Base-by-base conservation (phyloP, 2,113 vertebrate species). In the Sigmodon hispidus region DNA sequence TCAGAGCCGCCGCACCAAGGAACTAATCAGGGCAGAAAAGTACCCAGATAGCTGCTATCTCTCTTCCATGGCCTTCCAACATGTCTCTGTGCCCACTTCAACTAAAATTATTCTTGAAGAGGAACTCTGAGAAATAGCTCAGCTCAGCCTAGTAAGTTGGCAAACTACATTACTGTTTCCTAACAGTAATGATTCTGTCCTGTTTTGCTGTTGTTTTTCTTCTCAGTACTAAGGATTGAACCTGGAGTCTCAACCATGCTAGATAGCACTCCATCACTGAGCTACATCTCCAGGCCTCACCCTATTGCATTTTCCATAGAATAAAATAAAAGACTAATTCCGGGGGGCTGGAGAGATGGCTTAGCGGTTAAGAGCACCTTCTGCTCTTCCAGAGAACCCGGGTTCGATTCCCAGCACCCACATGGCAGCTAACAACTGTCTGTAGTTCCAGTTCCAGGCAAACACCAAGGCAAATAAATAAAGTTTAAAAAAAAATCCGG, bases 1-100 rank as follows among this genome's bases (percentile, higher is more conserved):
- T 9, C 21, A 43, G 22, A 21, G 10, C 65, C 0, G 0, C 81
- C 55, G 5, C 34, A 79, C 29, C 0, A 4, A 55, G 17, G 50
- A 57, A 17, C 26, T 13, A 40, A 79, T 40, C 29, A n/a, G 22
- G n/a, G 15, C 48, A 87, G 40, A 7, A 31, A 86, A 69, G n/a
- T 72, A 70, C 72, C 13, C 7, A 9, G 59, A 17, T 26, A 40
- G 52, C 45, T 45, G 24, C 43, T 90, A 61, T n/a, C 45, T 69
- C 36, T 52, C 45, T 63, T 52, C 36, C 12, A 24, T 8, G 9
- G 22, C 36, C 65, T 50, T 69, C 63, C 5, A 24, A 55, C 80
- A 90, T 55, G 22, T 70, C 67, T 76, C 91, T 72, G 26, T 81
- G 88, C 63, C 29, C 34, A 45, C 7, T 16, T 24, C 55, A 45